These are phyloP conservation scores for Latrodectus geometricus DNA, from an alignment of 1,140 invertebrate genomes.

Conservation along the genomic window DNA sequence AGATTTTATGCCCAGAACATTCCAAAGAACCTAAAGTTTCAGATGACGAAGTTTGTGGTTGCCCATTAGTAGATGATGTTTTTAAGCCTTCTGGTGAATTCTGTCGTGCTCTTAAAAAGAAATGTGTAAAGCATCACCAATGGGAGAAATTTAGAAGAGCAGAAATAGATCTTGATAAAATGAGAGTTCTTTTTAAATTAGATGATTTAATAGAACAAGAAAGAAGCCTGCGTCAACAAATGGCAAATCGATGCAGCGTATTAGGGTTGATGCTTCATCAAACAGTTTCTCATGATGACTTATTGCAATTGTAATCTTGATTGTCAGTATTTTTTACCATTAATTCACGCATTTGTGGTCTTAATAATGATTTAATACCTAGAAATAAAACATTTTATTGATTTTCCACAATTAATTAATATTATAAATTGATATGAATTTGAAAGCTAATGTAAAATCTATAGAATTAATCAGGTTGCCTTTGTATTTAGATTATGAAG, in stretches of 20 bases:
- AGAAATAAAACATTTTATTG: no score
- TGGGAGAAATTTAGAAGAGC: constrained; percentile 96
- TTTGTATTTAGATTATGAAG: no score
- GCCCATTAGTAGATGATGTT: constrained; percentile 85
- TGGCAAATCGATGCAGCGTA: constrained; percentile 89
- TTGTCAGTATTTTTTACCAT: not conserved
- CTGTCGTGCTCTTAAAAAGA: constrained; percentile 89
- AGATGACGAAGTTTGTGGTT: constrained; percentile 83
- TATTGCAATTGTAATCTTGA: not conserved
- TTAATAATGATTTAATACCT: no score
- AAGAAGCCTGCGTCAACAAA: constrained; percentile 79
- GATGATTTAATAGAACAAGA: constrained; percentile 97
- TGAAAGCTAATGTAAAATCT: no score
- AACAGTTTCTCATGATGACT: constrained; percentile 87
- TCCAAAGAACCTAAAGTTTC: constrained; percentile 89
- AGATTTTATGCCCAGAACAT: constrained; percentile 97
- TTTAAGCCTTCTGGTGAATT: constrained; percentile 74
- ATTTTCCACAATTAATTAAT: no score
- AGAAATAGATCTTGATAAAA: constrained; percentile 79
- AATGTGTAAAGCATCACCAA: constrained; percentile 90
- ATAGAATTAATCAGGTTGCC: no score
- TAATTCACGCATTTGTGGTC: not conserved
- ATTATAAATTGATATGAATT: no score
- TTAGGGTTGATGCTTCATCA: constrained; percentile 93
- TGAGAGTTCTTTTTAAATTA: constrained; percentile 80